phyloP scores from a whole-genome alignment of 2,797 vertebrate species.

The Dromococcyx pavoninus region DNA sequence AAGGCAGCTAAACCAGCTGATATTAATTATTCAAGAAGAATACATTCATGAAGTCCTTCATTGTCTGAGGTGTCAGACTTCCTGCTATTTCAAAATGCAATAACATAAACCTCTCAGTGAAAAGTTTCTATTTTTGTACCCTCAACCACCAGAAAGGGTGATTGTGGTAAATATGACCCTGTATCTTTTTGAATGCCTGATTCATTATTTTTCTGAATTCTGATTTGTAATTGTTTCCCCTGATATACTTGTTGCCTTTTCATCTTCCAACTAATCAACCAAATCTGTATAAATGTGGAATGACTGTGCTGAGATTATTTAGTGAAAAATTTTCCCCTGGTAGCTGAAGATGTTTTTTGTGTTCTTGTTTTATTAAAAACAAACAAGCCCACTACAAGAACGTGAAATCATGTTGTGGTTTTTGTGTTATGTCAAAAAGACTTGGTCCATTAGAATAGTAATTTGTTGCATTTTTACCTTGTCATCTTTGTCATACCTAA shows the following conservation, averaged over 20 bases:
- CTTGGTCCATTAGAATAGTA: not conserved
- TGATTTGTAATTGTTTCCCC: slow-evolving; percentile 5
- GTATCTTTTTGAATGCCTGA: not conserved
- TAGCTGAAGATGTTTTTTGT: not conserved
- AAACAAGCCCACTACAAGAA: not conserved
- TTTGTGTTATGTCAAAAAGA: not conserved
- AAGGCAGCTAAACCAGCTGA: not conserved
- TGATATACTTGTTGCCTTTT: not conserved
- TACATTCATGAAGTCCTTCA: slow-evolving; percentile 1
- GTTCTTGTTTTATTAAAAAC: not conserved
- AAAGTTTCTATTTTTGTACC: slow-evolving; percentile 15
- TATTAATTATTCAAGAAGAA: slow-evolving; percentile 36
- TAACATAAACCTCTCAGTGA: not conserved
- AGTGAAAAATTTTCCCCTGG: not conserved
- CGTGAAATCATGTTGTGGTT: not conserved
- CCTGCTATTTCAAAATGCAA: slow-evolving; percentile 9
- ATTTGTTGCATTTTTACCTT: not conserved
- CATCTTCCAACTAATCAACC: not conserved
- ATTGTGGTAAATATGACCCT: not conserved
- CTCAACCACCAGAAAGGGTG: not conserved
- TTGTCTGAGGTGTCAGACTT: slow-evolving; percentile 38
- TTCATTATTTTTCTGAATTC: slow-evolving; percentile 15
- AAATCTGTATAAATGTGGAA: not conserved
- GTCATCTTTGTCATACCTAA: not conserved
- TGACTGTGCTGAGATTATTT: not conserved